Evolutionary conservation across 2,113 vertebrate genomes (phyloP).

Genomic region (Psophia crepitans): DNA sequence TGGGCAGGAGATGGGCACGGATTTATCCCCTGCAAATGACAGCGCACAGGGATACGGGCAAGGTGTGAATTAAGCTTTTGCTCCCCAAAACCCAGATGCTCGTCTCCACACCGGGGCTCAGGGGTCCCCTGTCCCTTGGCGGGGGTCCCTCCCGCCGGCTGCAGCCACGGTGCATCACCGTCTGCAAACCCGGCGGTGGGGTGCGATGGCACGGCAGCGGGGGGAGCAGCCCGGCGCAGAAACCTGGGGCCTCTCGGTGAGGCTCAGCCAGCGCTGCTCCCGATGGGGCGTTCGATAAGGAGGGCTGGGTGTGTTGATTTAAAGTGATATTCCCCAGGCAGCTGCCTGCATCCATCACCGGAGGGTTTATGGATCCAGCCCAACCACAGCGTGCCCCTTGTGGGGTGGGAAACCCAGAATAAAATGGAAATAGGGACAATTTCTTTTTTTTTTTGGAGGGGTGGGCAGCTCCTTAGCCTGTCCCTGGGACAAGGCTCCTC

Average conservation of each 20-base stretch:
- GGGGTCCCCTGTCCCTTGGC: accelerated
- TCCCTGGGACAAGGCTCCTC: background rate
- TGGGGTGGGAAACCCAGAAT: background rate
- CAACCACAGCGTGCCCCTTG: background rate
- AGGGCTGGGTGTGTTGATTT: background rate
- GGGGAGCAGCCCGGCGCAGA: background rate
- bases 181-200: accelerated
- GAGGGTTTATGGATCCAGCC: background rate
- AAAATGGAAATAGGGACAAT: background rate
- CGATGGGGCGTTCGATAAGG: background rate
- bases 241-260: background rate
- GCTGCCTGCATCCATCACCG: background rate
- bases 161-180: accelerated
- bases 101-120: accelerated
- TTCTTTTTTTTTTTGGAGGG: background rate
- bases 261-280: background rate
- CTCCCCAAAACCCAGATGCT: background rate
- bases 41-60: accelerated
- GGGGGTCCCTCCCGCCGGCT: background rate
- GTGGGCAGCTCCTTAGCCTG: background rate
- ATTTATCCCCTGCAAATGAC: background rate
- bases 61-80: background rate
- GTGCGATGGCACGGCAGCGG: background rate
- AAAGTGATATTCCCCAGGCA: background rate
- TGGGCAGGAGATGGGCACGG: background rate